These are phyloP conservation scores for Danaus chrysippus DNA, from an alignment of 2,888 invertebrate species.

Conservation along the genomic window DNA sequence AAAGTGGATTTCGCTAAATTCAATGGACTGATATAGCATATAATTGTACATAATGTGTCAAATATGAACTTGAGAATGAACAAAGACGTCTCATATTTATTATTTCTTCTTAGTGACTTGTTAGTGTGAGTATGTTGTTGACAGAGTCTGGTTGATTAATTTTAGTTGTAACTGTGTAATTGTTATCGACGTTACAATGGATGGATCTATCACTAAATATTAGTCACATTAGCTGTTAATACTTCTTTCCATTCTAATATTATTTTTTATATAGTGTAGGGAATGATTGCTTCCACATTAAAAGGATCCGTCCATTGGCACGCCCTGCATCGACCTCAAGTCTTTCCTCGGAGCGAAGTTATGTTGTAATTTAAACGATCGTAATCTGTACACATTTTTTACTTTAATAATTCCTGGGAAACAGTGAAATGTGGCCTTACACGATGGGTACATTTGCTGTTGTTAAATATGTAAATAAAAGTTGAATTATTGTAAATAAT, in stretches of 20 bases:
- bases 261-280: conserved; percentile 47
- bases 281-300: conserved; percentile 38
- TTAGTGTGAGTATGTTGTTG: conserved; percentile 58
- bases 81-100: conserved; percentile 73
- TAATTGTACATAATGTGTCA: conserved; percentile 65
- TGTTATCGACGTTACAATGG: conserved; percentile 41
- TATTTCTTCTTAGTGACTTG: conserved; percentile 55
- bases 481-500: conserved; percentile 78
- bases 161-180: conserved; percentile 56
- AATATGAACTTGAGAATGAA: conserved; percentile 65
- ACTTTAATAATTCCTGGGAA: conserved; percentile 55
- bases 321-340: conserved; percentile 35
- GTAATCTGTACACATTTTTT: conserved; percentile 49
- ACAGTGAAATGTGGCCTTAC: conserved; percentile 71
- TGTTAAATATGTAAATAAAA: conserved; percentile 79
- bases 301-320: conserved; percentile 43
- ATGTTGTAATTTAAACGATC: conserved; percentile 37
- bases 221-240: conserved; percentile 47
- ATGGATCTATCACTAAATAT: conserved; percentile 39
- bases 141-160: conserved; percentile 58
- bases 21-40: conserved; percentile 60
- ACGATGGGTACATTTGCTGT: conserved; percentile 63
- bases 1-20: conserved; percentile 47
- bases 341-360: conserved; percentile 24
- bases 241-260: conserved; percentile 43